phyloP scores from a whole-genome alignment of 2,797 vertebrate species.

The Mionectes olivaceus region DNA sequence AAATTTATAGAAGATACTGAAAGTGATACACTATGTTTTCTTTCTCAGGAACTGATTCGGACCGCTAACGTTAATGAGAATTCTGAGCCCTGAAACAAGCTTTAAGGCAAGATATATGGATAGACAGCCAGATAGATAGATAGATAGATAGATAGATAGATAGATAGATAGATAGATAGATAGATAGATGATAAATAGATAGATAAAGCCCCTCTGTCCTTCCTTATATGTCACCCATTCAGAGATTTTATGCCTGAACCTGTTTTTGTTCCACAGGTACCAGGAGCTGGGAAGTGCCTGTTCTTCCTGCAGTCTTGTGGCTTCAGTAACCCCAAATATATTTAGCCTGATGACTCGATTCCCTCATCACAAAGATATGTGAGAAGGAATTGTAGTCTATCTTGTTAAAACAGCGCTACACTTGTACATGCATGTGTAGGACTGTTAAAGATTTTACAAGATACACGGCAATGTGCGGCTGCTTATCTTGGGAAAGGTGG shows the following conservation, averaged over 20 bases:
- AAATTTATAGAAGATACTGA: background rate
- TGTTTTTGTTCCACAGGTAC: background rate
- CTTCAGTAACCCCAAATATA: slow-evolving; percentile 25
- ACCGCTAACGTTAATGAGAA: background rate
- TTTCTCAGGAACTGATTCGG: background rate
- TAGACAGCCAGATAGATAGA: background rate
- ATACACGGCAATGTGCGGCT: background rate
- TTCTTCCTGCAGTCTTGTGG: background rate
- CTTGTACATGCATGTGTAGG: slow-evolving; percentile 67
- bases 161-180: background rate
- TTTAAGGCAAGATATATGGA: background rate
- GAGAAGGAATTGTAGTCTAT: slow-evolving; percentile 55
- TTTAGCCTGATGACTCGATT: slow-evolving; percentile 45
- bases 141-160: background rate
- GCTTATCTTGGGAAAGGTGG: slow-evolving; percentile 21
- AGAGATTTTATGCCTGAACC: background rate
- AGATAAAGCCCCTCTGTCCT: background rate
- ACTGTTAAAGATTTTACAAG: slow-evolving; percentile 60
- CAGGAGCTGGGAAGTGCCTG: background rate
- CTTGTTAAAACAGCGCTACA: slow-evolving; percentile 32
- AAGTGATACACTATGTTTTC: background rate
- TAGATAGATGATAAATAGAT: background rate
- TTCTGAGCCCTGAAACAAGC: background rate
- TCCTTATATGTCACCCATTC: background rate
- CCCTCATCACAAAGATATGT: slow-evolving; percentile 45